Conservation (phyloP, 2,797 vertebrate genomes). For the Artibeus lituratus region DNA sequence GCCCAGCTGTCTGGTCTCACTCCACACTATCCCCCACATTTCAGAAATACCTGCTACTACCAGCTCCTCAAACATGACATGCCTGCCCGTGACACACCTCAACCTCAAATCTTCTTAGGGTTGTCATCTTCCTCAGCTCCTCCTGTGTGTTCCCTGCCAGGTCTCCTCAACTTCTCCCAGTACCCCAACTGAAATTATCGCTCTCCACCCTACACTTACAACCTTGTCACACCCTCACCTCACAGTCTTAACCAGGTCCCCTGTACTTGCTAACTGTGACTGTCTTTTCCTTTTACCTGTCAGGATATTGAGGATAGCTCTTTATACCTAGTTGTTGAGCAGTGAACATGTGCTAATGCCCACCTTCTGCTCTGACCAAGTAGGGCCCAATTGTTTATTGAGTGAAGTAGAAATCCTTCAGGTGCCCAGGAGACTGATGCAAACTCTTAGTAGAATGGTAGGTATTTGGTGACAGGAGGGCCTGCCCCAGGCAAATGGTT, state of each 20-base stretch:
- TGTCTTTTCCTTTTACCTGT: neutral
- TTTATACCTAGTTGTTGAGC: neutral
- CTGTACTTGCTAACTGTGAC: neutral
- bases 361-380: neutral
- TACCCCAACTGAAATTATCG: neutral
- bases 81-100: neutral
- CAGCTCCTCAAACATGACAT: neutral
- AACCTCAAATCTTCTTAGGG: neutral
- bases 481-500: neutral
- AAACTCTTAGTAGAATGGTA: neutral
- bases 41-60: neutral
- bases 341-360: neutral
- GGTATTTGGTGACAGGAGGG: neutral
- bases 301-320: neutral
- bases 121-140: neutral
- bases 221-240: neutral
- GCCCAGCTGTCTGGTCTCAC: neutral
- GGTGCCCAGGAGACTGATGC: neutral
- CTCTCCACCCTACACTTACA: neutral
- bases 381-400: neutral
- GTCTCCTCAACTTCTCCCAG: neutral
- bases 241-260: neutral
- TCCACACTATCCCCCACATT: rapidly evolving
- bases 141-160: neutral
- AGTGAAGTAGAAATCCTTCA: neutral